Percentiles rank a stretch among this genome's conserved stretches.
Evolutionary conservation across 2,113 vertebrate genomes (phyloP).

Genomic region (Dipodomys merriami): DNA sequence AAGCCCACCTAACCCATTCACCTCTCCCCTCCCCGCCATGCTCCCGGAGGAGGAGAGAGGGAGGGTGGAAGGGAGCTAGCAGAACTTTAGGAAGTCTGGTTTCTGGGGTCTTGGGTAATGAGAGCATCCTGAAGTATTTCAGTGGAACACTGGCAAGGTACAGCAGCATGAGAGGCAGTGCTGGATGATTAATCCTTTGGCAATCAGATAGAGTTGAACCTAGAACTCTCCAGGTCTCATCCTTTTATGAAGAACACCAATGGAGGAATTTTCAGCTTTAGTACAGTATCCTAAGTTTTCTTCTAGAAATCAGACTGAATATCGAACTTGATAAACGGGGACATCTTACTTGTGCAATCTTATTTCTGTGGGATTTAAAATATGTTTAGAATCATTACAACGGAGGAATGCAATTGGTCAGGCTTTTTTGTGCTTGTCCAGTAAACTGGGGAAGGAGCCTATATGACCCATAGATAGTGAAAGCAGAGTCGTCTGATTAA

Average conservation of each 20-base stretch:
- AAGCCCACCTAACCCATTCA: no score
- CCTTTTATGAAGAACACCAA: background rate
- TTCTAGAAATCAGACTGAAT: slow-evolving; percentile 7
- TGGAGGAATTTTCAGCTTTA: background rate
- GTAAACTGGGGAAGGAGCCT: background rate
- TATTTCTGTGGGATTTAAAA: slow-evolving; percentile 4
- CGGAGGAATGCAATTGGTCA: background rate
- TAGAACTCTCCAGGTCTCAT: background rate
- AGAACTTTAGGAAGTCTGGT: background rate
- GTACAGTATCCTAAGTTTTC: background rate
- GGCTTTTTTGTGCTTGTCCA: background rate
- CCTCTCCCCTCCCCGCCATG: no score
- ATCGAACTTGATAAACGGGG: slow-evolving; percentile 8
- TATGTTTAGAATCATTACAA: background rate
- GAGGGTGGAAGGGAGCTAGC: background rate
- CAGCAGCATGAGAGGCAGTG: background rate
- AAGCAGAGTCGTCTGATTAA: background rate
- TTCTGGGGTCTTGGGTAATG: background rate
- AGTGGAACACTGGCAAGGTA: background rate
- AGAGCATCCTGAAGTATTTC: background rate
- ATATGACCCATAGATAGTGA: background rate
- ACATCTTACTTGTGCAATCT: background rate
- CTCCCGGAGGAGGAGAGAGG: background rate
- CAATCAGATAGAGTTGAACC: background rate
- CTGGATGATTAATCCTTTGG: background rate